Evolutionary conservation across 1,140 invertebrate genomes (phyloP), one percentile per base, ranked within the genome.

Genomic region (Ceratoteleas bidentatus): DNA sequence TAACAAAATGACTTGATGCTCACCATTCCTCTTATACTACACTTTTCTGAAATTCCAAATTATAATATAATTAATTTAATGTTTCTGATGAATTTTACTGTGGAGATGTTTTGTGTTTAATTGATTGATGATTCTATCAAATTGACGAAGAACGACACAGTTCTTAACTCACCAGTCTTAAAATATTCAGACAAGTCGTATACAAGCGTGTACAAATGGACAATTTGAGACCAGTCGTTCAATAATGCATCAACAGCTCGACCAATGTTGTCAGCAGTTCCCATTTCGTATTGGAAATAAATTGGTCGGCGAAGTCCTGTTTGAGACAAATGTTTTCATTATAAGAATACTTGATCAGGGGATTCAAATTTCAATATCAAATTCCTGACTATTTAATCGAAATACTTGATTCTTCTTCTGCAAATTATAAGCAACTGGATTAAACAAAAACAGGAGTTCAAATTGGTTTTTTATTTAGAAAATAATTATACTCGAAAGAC

Each of bases 211-310:
- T 98, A 98, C 0, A 99, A 92, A 86, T 98, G 95, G 15, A 96
- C 96, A 24, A 99, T 97, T 83, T 97, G 95, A 2, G 94, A 94
- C 98, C 98, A 99, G 87, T 99, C 98, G 50, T 95, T 95, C 6
- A 98, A 91, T 47, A 98, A 92, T 0, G 95, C 93, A 79, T 98
- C 96, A 0, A 98, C 96, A 13, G 96, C 96, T 77, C 95, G 94
- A 6, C 91, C 88, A 49, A 95, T 93, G 32, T 93, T 94, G 34
- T 96, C 95, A 61, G 95, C 94, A 13, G 94, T 94, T 36, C 94
- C 94, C 92, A 98, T 95, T 82, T 98, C 97, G 88, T 98, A 98
- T 76, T 95, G 95, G 70, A 97, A 95, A 88, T 97, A 97, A 15
- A 98, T 95, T 40, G 97, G 96, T 68, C 97, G 93, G 3, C 97